Evolutionary conservation across 2,797 vertebrate species (phyloP).

Genomic region (Melanotaenia parkinsoni): DNA sequence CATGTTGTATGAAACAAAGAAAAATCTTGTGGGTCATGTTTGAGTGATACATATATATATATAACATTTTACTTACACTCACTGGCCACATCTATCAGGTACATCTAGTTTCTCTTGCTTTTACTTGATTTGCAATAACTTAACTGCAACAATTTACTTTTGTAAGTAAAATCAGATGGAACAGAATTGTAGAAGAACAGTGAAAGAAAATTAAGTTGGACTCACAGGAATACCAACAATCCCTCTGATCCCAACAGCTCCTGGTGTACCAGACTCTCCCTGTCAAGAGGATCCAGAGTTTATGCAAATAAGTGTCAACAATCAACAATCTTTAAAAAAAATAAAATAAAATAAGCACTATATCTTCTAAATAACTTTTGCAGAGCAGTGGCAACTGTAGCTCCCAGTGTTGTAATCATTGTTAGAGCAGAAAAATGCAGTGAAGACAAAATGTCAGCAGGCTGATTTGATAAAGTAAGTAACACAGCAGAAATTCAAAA

Average conservation of each 20-base stretch:
- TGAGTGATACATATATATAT: neutral
- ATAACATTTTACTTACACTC: too few relatives aligned
- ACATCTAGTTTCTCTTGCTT: neutral
- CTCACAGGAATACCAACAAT: slow-evolving; percentile 86
- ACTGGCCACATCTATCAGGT: too few relatives aligned
- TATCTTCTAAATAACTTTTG: neutral
- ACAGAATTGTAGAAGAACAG: neutral
- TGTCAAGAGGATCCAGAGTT: slow-evolving; percentile 53
- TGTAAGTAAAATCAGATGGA: neutral
- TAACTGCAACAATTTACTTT: neutral
- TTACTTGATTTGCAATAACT: slow-evolving; percentile 6
- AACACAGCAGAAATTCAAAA: too few relatives aligned
- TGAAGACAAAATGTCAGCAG: too few relatives aligned
- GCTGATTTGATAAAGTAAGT: too few relatives aligned
- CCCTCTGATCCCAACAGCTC: slow-evolving; percentile 78
- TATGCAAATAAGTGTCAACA: neutral
- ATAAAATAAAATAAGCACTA: neutral
- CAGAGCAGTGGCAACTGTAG: neutral
- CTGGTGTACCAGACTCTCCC: slow-evolving; percentile 81
- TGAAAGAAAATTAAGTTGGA: slow-evolving; percentile 24
- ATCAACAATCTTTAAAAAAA: neutral
- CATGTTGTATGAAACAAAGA: slow-evolving; percentile 11
- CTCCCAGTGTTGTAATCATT: neutral
- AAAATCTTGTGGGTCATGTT: neutral
- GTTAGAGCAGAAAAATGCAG: too few relatives aligned